Base-by-base conservation (phyloP, 2,888 invertebrate genomes). In the Linyphia triangularis region DNA sequence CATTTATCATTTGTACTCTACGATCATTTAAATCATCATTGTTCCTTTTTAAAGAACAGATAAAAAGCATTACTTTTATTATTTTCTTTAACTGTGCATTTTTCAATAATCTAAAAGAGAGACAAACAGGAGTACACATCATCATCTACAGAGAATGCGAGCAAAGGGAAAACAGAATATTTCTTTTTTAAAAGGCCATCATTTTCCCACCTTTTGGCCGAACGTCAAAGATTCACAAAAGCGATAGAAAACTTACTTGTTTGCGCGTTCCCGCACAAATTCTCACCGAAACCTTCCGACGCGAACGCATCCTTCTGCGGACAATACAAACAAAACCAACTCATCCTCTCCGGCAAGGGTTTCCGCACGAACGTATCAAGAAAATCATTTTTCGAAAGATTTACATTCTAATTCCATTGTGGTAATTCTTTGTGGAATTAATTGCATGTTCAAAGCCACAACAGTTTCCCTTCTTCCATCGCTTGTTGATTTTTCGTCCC, bases 401-500 rank as follows among this genome's bases (percentile, higher is more conserved):
- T 22, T 19, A 59, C 59, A 30, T 59, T 59, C 30, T 19, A 10
- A 4, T 5, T 19, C 57, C 73, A 73, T 73, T 73, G 73, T 73
- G 16, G 59, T 24, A 19, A 26, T 72, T 51, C 51, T 73, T 59
- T 59, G 57, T 59, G 30, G 22, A 26, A 5, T 33, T 73, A 59
- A 73, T 73, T 73, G 73, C 30, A 24, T 9, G 26, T 26, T 57
- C 33, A 6, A 7, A 24, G 26, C 13, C 24, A 19, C 3, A 16
- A n/a, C 9, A 67, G 67, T 63, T 37, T 28, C 26, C 10, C 26
- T 37, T 30, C 40, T 13, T 33, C 78, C 78, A 79, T 67, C 51
- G 67, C 67, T 65, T 57, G 79, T 67, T 57, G 79, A 40, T 79
- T 51, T 79, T 51, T 51, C 33, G 67, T 19, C 57, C 75, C 24